Evolutionary conservation across 2,888 invertebrate species (phyloP).

Genomic region (Spilarctia lutea): DNA sequence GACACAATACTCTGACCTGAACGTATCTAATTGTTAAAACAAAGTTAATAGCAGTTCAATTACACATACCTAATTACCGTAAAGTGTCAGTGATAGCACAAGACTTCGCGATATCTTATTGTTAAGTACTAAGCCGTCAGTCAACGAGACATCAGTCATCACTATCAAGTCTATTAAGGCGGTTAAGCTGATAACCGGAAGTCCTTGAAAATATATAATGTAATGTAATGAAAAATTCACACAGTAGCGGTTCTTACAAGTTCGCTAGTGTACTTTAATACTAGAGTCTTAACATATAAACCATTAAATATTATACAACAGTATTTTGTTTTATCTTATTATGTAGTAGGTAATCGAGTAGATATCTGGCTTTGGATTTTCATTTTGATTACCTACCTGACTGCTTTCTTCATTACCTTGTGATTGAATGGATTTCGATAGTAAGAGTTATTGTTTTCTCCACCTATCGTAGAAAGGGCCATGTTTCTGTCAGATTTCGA

Average conservation of each 20-base stretch:
- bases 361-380: neutral
- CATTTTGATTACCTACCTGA: neutral
- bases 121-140: neutral
- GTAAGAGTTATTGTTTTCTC: too few relatives aligned
- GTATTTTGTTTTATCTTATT: neutral
- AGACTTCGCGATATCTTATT: neutral
- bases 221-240: neutral
- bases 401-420: too few relatives aligned
- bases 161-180: neutral
- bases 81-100: neutral
- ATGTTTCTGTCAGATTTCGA: too few relatives aligned
- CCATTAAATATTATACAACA: neutral
- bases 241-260: neutral
- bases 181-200: neutral
- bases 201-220: neutral
- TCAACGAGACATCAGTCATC: neutral
- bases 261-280: neutral
- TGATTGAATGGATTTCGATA: too few relatives aligned
- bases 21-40: neutral
- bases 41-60: neutral
- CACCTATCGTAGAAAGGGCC: too few relatives aligned
- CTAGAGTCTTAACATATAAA: neutral
- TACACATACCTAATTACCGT: neutral
- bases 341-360: neutral
- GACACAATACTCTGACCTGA: neutral